Base-by-base conservation (phyloP, 2,888 invertebrate species). In the Caenorhabditis drosophilae region DNA sequence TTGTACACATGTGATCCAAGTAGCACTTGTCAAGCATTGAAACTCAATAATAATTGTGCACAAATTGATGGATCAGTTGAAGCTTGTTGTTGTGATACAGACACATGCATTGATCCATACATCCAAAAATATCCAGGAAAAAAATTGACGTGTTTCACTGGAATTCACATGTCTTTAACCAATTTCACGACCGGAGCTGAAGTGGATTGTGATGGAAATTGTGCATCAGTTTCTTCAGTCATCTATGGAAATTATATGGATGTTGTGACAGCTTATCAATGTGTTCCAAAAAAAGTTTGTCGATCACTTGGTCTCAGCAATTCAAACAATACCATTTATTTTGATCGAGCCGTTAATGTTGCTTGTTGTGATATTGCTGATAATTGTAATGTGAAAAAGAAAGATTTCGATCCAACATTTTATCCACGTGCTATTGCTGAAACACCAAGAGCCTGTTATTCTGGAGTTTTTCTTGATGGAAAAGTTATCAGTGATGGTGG, bases 1-100 rank as follows among this genome's bases (percentile, higher is more conserved):
- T 49, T 73, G 53, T 73, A 63, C 70, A 67, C 73, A 26, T 73
- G 73, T 47, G 73, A 73, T 41, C 67, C 73, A 52, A 45, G 52
- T 41, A 52, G 50, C 36, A 45, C 70, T 25, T 70, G 70, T 49
- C 55, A 56, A 27, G 42, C 66, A 38, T 58, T 73, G 62, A 60
- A 61, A 41, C 54, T 70, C 40, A 56, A 62, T 34, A 73, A 73
- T 68, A 56, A 60, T 59, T 70, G 73, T 44, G 51, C 58, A 20
- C 54, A 57, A 45, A 59, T 68, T 34, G 70, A 70, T 51, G 51
- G 55, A 46, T 41, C 64, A 12, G 41, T 73, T 41, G 53, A 47
- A 23, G 61, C 61, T 45, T 73, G 73, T 58, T 71, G 73, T 51
- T 73, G 73, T 45, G 70, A 73, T 54, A 58, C 64, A 12, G 66